Percentiles rank a stretch among this genome's conserved stretches.
These are phyloP conservation scores for Lasioglossum villosulum DNA, from an alignment of 2,888 invertebrate genomes.

Conservation along the genomic window DNA sequence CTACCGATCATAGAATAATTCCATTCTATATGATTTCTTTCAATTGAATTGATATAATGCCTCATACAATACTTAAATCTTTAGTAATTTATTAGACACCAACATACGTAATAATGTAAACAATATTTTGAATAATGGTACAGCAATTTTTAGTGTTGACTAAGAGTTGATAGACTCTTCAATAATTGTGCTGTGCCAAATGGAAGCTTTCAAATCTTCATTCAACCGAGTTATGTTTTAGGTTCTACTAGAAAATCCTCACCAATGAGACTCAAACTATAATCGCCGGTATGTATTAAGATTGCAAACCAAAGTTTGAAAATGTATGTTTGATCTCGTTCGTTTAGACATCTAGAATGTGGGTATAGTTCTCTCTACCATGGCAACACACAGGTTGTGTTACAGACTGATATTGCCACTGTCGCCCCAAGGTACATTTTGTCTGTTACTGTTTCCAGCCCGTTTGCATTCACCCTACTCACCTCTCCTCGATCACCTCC, in stretches of 20 bases:
- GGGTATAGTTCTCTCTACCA: neutral
- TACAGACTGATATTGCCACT: neutral
- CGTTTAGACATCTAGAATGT: too few relatives aligned
- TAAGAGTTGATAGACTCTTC: neutral
- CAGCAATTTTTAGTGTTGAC: too few relatives aligned
- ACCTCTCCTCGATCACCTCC: constrained; percentile 34
- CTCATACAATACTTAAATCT: too few relatives aligned
- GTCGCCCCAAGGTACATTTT: neutral
- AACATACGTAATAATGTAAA: too few relatives aligned
- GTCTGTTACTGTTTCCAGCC: neutral
- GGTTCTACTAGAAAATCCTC: too few relatives aligned
- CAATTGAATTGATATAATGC: too few relatives aligned
- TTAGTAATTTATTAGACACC: too few relatives aligned
- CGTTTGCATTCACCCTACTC: constrained; percentile 56
- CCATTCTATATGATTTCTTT: too few relatives aligned
- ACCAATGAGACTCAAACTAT: neutral
- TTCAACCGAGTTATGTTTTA: too few relatives aligned
- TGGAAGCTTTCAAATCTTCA: too few relatives aligned
- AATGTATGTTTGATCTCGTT: neutral
- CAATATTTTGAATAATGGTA: too few relatives aligned
- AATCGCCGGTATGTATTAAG: neutral
- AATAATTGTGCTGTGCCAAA: neutral
- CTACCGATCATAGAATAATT: too few relatives aligned
- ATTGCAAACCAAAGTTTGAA: neutral
- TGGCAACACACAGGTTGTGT: neutral